A percentile compares a stretch with the other conserved stretches of the same genome.
Conservation (phyloP, 2,888 invertebrate genomes). For the Periphyllus acericola region DNA sequence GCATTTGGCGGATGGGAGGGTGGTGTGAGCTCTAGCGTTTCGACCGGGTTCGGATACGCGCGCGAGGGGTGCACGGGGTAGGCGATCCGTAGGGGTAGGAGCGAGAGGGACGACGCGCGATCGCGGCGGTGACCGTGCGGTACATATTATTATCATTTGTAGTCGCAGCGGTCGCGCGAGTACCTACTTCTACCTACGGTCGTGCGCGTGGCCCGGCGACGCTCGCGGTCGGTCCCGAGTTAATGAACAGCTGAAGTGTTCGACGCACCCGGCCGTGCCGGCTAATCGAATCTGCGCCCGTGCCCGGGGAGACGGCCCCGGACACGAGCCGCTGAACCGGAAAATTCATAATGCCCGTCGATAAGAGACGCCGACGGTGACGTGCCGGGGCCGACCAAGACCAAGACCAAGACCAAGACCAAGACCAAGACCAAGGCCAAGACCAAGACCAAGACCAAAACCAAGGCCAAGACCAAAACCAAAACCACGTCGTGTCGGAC, state of each 20-base stretch:
- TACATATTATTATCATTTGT: too few relatives aligned
- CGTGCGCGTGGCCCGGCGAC: background rate
- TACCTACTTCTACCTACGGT: background rate
- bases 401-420: too few relatives aligned
- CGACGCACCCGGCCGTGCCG: conserved; percentile 40
- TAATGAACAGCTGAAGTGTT: conserved; percentile 58
- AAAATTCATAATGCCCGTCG: conserved; percentile 42
- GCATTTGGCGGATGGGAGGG: too few relatives aligned
- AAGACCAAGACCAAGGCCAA: too few relatives aligned
- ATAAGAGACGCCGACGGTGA: background rate
- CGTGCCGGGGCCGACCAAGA: background rate
- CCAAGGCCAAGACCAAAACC: too few relatives aligned
- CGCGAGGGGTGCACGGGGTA: background rate
- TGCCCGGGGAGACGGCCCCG: background rate
- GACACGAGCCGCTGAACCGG: conserved; percentile 41
- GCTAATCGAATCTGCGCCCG: conserved; percentile 41
- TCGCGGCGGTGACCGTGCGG: too few relatives aligned
- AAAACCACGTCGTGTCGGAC: too few relatives aligned
- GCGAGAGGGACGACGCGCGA: too few relatives aligned
- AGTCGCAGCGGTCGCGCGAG: background rate
- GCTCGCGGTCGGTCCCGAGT: conserved; percentile 21
- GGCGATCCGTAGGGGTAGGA: background rate
- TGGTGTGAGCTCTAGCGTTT: background rate
- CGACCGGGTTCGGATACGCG: background rate
- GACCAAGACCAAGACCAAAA: too few relatives aligned